Evolutionary conservation across 2,797 vertebrate genomes (phyloP), one percentile per base, ranked within the genome.

Genomic region (Anabas testudineus): DNA sequence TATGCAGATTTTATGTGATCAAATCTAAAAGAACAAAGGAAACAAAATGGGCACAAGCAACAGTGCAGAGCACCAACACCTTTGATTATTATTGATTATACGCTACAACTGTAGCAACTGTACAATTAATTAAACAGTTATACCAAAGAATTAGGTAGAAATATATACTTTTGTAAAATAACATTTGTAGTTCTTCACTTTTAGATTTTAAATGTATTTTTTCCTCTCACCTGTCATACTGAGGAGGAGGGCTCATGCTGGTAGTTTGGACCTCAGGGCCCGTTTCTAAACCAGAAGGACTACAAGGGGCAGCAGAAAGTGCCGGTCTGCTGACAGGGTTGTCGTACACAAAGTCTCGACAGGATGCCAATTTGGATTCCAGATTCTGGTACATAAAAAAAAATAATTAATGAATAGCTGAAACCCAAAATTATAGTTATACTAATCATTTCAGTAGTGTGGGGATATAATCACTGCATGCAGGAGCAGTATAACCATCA

Each of bases 361-460:
- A 99, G 19, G 97, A 98, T 0, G 97, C 97, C 62, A 99, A 91
- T 84, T 99, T 99, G 36, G 97, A 98, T 82, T 99, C 98, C 85
- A 99, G 88, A n/a, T 97, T 98, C 98, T 99, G 65, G 57, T n/a
- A 18, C 47, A 26, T 2, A 18, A 66, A n/a, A 60, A 46, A 53
- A 36, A 13, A 4, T 6, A 71, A 8, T n/a, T n/a, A n/a, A n/a
- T n/a, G 68, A 22, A 28, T 7, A 18, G n/a, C 16, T 0, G 22
- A 57, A 26, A 48, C 1, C 0, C 24, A 55, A 26, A 52, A 1
- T 2, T n/a, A 18, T 24, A 52, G 4, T 8, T 0, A 49, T 58
- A 32, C 7, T 32, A 18, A 15, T 24, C n/a, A 45, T 22, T 21
- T 18, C 5, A 52, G 13, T 14, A 26, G 1, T 28, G 16, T 24